Base-by-base conservation (phyloP, 1,140 invertebrate species). In the Tribolium madens region DNA sequence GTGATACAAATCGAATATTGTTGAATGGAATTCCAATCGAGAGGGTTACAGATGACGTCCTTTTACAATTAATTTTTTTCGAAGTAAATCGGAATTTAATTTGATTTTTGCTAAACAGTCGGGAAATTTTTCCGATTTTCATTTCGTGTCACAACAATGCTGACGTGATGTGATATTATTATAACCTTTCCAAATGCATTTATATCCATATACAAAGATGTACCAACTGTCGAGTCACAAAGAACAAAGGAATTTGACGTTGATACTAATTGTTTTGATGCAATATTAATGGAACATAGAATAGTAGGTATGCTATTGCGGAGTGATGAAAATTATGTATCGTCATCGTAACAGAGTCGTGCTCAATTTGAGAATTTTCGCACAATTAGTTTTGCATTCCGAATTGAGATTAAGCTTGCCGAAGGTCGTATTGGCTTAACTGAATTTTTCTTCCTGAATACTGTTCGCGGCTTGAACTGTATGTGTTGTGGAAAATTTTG, bases 211-310 rank as follows among this genome's bases (percentile, higher is more conserved):
- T 26, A 64, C 21, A 64, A 64, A 64, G 26, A 64, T 64, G 57
- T 64, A 64, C n/a, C 57, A 12, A 7, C 57, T 26, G 26, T 64
- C 26, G 31, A 64, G 57, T 64, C 57, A 64, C 57, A 64, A 64
- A 64, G 57, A 64, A 64, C 57, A 64, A 64, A 64, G 21, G 21
- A 64, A 64, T 64, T 64, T 64, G 57, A 64, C 57, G 57, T 64
- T 64, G 57, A 64, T 64, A 64, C 57, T 64, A 64, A 64, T 64
- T 64, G 57, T 64, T 64, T 36, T 26, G 9, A 26, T 64, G 14
- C 21, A 64, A 64, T 64, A 64, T 64, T 31, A 33, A 64, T 64
- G 15, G n/a, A 42, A 57, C 52, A 57, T 21, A 57, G 52, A 57
- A 57, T 21, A 17, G 21, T 26, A 26, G 21, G 50, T 52, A 17